Base-by-base conservation (phyloP, 2,797 vertebrate species). In the Sebastolobus altivelis region DNA sequence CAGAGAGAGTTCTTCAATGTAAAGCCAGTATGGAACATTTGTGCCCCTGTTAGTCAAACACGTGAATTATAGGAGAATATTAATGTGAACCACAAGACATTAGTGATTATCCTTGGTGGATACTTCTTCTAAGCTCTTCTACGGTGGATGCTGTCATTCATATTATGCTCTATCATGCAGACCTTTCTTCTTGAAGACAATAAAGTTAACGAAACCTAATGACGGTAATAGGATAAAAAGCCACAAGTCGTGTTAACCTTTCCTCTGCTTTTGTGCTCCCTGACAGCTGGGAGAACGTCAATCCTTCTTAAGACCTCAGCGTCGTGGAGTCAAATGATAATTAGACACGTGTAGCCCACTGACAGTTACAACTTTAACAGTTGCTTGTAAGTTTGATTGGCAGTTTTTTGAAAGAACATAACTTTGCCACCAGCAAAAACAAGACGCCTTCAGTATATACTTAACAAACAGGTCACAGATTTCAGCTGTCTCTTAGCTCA, bases 241-340 rank as follows among this genome's bases (percentile, higher is more conserved):
- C 27, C 31, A 52, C 9, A 52, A 38, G 43, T 38, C 43, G n/a
- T 22, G 75, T 60, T 63, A 84, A 72, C 66, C 40, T 73, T 73
- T 73, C 13, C 27, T 29, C 22, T 74, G 52, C 46, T 22, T 79
- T 54, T 78, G 35, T 69, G 46, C 67, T 52, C 54, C 22, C 11
- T 79, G 60, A 71, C 35, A 49, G 55, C 38, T 72, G 18, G 40
- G 38, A 35, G 1, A 1, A 71, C 25, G 18, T n/a, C 46, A 81
- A 6, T 40, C 38, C 25, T 16, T 40, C 33, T 29, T 56, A 33
- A 56, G 67, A 55, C 46, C 25, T 52, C 13, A 37, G 27, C 14
- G 55, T 5, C 25, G 25, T 40, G n/a, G 2, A 54, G 31, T 58
- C n/a, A 38, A 22, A 37, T 70, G 27, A 29, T 46, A 81, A 72